Conservation (phyloP, 2,888 invertebrate genomes). For the Tetropium fuscum region DNA sequence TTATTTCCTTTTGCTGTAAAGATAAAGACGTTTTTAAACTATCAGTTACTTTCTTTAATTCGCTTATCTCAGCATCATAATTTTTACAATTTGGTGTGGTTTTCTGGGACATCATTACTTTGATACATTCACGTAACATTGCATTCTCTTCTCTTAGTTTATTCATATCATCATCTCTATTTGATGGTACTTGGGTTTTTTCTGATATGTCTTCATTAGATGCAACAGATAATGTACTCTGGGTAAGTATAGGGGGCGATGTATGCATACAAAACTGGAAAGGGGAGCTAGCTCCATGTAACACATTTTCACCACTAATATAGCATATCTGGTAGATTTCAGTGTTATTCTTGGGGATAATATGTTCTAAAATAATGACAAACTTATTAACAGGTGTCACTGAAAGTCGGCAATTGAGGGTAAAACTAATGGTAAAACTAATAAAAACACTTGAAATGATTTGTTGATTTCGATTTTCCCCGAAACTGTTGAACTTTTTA, state of each 20-base stretch:
- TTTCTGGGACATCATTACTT: conserved; percentile 42
- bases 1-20: conserved; percentile 55
- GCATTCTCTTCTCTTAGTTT: conserved; percentile 54
- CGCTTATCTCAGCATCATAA: conserved; percentile 50
- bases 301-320: conserved; percentile 58
- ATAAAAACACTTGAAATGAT: no score
- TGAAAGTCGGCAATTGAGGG: no score
- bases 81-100: conserved; percentile 28
- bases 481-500: no score
- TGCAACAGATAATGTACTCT: neutral
- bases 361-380: conserved; percentile 49
- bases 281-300: conserved; percentile 59
- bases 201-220: conserved; percentile 10
- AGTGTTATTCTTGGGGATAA: conserved; percentile 55
- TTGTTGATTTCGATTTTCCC: no score
- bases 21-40: conserved; percentile 48
- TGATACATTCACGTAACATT: conserved; percentile 49
- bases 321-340: conserved; percentile 62
- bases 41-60: conserved; percentile 45
- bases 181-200: conserved; percentile 1
- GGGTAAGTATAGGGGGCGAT: conserved; percentile 24
- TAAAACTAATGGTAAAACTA: no score
- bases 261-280: conserved; percentile 54
- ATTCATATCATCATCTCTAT: neutral
- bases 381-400: neutral